Base-by-base conservation (phyloP, 2,113 vertebrate genomes). In the Oplegnathus fasciatus region DNA sequence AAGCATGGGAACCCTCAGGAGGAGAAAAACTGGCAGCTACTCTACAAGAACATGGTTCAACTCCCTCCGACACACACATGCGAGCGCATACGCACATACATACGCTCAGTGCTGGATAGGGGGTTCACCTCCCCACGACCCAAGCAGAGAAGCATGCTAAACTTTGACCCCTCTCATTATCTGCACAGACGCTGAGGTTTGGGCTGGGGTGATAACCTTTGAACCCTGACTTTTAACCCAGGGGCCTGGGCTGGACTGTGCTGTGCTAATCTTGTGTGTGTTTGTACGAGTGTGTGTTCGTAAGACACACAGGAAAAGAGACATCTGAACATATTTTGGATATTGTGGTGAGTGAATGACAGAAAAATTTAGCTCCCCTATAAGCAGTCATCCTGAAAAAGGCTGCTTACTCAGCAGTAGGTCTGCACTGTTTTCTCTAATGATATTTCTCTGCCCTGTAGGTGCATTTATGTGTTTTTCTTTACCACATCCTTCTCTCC, bases 91-190 rank as follows among this genome's bases (percentile, higher is more conserved):
- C 78, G 84, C 62, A 80, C 68, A 82, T 50, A 50, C 76, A 55
- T 60, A 55, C 40, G 26, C 75, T 76, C 79, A 62, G 50, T 18
- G 44, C 46, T 40, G 65, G 77, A 84, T 75, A 65, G 82, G 85
- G 90, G 92, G 89, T 89, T 94, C 91, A 93, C 90, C 91, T 92
- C 91, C 83, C 87, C 69, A 69, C n/a, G 88, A 93, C 93, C 92
- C 62, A 37, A 71, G 83, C 88, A 87, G 83, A 18, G 73, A 88
- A 87, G 89, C 89, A 86, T 91, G 89, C 88, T 86, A 69, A 91
- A 91, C 92, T 94, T 92, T 94, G 92, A 93, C 93, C 94, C 34
- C 28, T 71, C 78, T 88, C 80, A 93, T 94, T 94, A 94, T 93
- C 94, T 89, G 82, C 72, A 83, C 85, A 93, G 94, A 94, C 89